Base-by-base conservation (phyloP, 2,888 invertebrate genomes). In the Limnephilus marmoratus region DNA sequence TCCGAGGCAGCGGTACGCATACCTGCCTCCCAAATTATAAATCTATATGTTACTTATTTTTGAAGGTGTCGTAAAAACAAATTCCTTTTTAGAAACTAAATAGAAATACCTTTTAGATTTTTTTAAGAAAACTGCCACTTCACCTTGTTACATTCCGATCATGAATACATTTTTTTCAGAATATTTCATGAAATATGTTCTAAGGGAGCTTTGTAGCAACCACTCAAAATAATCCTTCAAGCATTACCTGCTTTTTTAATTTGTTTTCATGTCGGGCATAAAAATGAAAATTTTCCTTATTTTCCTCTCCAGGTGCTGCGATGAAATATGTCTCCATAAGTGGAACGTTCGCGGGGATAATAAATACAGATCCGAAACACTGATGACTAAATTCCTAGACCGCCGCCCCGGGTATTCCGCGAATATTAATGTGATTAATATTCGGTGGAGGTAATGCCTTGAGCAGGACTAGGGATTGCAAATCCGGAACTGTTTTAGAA, bases 361-460 rank as follows among this genome's bases (percentile, higher is more conserved):
- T 83, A 83, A 83, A 83, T 83, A 83, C 34, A 83, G 37, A 83
- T 83, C 24, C 37, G 83, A 83, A 83, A 83, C 37, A 83, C 83
- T 11, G 24, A 83, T 37, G 83, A 83, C 83, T 37, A 34, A 31
- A 83, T 83, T 83, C 83, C 83, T 41, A 41, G 83, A 83, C 37
- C 83, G 83, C 9, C 34, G 41, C 83, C 37, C 9, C 34, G 41
- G 37, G 83, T 34, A 83, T 83, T 83, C 83, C 18, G 7, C 37
- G 41, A 83, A 83, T 83, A 83, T 83, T 68, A 68, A 68, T 83
- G 83, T 83, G 83, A 83, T 83, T 83, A 83, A 83, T 34, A 83
- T 34, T 83, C 34, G 9, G 37, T 15, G 5, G 82, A 18, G 34
- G 82, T 37, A 15, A 31, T 34, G 83, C 83, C 37, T 41, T 37